Evolutionary conservation across 1,140 invertebrate genomes (phyloP).

Genomic region (Hyles euphorbiae): DNA sequence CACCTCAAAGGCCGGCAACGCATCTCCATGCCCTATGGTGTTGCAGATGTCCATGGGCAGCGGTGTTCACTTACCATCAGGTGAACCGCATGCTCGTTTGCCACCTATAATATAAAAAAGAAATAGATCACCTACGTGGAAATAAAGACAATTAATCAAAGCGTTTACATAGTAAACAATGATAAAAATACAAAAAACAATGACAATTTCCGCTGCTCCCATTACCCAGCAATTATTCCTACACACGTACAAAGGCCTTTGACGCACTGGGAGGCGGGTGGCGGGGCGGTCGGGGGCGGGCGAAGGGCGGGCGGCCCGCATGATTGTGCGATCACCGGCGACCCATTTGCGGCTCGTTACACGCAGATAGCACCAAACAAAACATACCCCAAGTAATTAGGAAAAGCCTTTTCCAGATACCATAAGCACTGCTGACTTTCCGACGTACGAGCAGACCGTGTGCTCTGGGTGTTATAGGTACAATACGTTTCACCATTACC

Average conservation of each 20-base stretch:
- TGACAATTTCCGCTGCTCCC: background rate
- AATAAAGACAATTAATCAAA: too few species aligned
- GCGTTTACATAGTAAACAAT: too few species aligned
- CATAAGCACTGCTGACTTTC: constrained; percentile 49
- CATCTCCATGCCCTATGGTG: too few species aligned
- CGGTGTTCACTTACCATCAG: too few species aligned
- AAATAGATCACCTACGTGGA: too few species aligned
- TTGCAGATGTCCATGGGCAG: too few species aligned
- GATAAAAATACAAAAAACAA: too few species aligned
- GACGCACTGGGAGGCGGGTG: constrained; percentile 32
- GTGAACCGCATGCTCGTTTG: too few species aligned
- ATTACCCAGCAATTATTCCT: constrained; percentile 10
- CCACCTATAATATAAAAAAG: too few species aligned
- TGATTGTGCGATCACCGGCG: constrained; percentile 65
- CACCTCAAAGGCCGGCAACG: too few species aligned
- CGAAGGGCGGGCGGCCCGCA: constrained; percentile 59
- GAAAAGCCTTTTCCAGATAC: constrained; percentile 73
- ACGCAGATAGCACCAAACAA: constrained; percentile 73
- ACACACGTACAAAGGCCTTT: constrained; percentile 69
- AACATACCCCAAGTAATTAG: constrained; percentile 72
- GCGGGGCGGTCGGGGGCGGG: constrained; percentile 27
- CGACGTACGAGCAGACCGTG: background rate
- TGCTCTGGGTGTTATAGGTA: background rate
- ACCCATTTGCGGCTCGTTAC: constrained; percentile 73
- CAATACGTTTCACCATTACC: background rate